These are phyloP conservation scores for Macroramphosus scolopax DNA, from an alignment of 2,797 vertebrate species.

Conservation along the genomic window DNA sequence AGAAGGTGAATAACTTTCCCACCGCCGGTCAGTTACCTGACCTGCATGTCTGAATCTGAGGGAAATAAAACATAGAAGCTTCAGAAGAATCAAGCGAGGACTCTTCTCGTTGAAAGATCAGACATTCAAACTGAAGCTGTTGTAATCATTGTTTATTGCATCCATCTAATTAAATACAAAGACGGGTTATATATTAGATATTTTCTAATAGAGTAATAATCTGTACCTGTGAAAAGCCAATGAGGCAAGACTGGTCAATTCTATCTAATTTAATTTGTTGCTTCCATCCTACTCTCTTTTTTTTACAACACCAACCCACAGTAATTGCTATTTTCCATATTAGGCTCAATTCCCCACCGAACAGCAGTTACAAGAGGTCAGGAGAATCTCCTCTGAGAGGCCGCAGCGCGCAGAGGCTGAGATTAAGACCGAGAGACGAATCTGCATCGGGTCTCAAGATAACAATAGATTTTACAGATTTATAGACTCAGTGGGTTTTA, in stretches of 20 bases:
- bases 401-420: slow-evolving; percentile 23
- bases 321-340: slow-evolving; percentile 39
- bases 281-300: no score
- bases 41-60: slow-evolving; percentile 11
- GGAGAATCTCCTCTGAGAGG: slow-evolving; percentile 29
- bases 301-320: no score
- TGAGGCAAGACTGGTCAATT: no score
- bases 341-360: slow-evolving; percentile 24
- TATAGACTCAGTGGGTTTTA: slow-evolving; percentile 41
- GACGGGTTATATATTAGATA: slow-evolving; percentile 24
- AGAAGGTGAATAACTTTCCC: slow-evolving; percentile 28
- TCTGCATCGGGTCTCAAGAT: slow-evolving; percentile 41
- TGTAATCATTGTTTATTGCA: slow-evolving; percentile 26
- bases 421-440: slow-evolving; percentile 35
- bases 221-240: no score
- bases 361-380: slow-evolving; percentile 36
- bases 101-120: slow-evolving; percentile 1
- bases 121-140: slow-evolving; percentile 10
- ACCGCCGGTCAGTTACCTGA: slow-evolving; percentile 30
- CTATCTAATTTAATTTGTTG: no score
- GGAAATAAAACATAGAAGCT: background rate
- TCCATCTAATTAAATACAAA: slow-evolving; percentile 29
- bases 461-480: slow-evolving; percentile 47
- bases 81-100: slow-evolving; percentile 26
- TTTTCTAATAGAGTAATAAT: slow-evolving; percentile 1